These are phyloP conservation scores for Esox lucius DNA, from an alignment of 2,797 vertebrate genomes.

Conservation along the genomic window DNA sequence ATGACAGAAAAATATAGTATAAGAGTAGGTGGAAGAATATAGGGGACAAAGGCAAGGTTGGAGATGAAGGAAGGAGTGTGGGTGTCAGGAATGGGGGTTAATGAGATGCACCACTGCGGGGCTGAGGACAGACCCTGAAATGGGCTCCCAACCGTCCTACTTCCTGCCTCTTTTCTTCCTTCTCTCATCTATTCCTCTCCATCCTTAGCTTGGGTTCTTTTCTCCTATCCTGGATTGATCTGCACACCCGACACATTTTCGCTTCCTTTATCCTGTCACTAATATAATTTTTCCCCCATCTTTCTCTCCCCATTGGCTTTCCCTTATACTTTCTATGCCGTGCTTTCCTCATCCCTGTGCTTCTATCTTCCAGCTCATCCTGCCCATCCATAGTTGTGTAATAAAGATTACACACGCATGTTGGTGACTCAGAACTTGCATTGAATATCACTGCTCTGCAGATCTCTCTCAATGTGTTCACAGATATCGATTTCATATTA, in stretches of 20 bases:
- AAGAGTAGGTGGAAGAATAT: slow-evolving; percentile 1
- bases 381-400: background rate
- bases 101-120: background rate
- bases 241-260: background rate
- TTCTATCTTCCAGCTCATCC: background rate
- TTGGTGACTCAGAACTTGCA: slow-evolving; percentile 25
- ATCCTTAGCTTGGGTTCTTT: background rate
- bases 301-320: background rate
- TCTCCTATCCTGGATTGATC: background rate
- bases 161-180: background rate
- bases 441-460: slow-evolving; percentile 24
- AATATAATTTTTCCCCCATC: background rate
- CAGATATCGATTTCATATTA: background rate
- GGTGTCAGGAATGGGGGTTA: background rate
- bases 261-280: background rate
- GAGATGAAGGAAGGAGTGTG: background rate
- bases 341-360: background rate
- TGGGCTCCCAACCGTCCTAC: background rate
- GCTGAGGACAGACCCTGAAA: background rate
- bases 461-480: background rate
- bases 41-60: background rate
- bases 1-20: background rate
- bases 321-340: background rate
- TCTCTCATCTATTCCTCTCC: background rate
- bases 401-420: slow-evolving; percentile 1